These are phyloP conservation scores for Lucilia cuprina DNA, from an alignment of 1,140 invertebrate species.

Conservation along the genomic window DNA sequence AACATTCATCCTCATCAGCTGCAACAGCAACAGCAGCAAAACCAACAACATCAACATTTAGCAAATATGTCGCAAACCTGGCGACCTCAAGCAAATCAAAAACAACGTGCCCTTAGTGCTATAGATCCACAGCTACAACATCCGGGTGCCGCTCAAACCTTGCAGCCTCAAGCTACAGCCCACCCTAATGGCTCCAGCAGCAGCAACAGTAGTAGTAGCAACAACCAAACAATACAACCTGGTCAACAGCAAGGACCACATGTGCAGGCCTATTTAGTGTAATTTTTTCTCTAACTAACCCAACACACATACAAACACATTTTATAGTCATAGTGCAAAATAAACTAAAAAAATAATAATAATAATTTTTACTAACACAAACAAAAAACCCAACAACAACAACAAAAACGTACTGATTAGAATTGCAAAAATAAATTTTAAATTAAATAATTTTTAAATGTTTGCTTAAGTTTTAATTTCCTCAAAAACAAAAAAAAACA, in stretches of 20 bases:
- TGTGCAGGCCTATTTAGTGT: conserved; percentile 53
- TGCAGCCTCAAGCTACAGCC: conserved; percentile 44
- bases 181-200: neutral
- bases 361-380: conserved; percentile 33
- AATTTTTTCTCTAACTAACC: conserved; percentile 38
- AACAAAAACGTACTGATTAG: conserved; percentile 31
- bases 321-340: conserved; percentile 11
- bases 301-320: conserved; percentile 18
- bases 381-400: conserved; percentile 21
- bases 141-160: conserved; percentile 26
- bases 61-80: conserved; percentile 45
- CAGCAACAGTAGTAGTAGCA: conserved; percentile 37
- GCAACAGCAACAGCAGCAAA: conserved; percentile 47
- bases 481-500: too few species aligned
- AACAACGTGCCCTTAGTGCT: conserved; percentile 33
- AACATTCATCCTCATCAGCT: conserved; percentile 39
- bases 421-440: neutral
- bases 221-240: conserved; percentile 36
- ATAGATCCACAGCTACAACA: conserved; percentile 14
- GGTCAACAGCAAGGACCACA: conserved; percentile 53
- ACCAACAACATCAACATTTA: conserved; percentile 38
- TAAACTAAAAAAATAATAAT: neutral
- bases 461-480: conserved; percentile 8
- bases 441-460: neutral
- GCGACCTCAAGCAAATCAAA: conserved; percentile 43